Evolutionary conservation across 2,797 vertebrate genomes (phyloP), one percentile per base, ranked within the genome.

Genomic region (Acanthopagrus latus): DNA sequence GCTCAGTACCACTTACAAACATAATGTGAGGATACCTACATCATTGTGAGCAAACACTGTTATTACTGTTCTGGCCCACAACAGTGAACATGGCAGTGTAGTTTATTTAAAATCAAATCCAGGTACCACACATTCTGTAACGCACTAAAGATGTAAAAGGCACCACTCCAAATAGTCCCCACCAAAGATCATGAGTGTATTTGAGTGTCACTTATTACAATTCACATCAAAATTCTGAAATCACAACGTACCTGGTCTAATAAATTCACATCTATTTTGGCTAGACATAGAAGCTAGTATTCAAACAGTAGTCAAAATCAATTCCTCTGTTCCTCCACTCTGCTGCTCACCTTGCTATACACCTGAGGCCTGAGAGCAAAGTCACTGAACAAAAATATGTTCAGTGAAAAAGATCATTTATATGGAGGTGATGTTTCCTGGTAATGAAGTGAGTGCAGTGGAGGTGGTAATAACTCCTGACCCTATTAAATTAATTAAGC

Each of bases 401-500:
- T 64, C 62, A 51, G 20, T 64, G 29, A 74, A 79, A 82, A 73
- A 79, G 57, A 38, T 38, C 33, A 38, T 38, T 38, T 38, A 38
- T 38, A 88, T 87, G 79, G 71, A 88, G 83, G 86, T 80, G 77
- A 79, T 76, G 80, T 78, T 88, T 88, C 83, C 74, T 91, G 78
- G 76, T 87, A 91, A 85, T 88, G 87, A 86, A 83, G 77, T 87
- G 72, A 86, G 81, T 77, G 76, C 83, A 78, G 70, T 76, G 64
- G 76, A 82, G 88, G 89, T 93, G 92, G 83, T 89, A 92, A 93
- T 94, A 93, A 94, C 91, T 93, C 88, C 89, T 95, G 94, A 94
- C 94, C 94, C 91, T 94, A 91, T 94, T 94, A 91, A 94, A 93
- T 95, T 95, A 95, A 95, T 95, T 95, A 95, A 95, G 86, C 75